These are phyloP conservation scores for Deilephila porcellus DNA, from an alignment of 2,888 invertebrate genomes.

Conservation along the genomic window DNA sequence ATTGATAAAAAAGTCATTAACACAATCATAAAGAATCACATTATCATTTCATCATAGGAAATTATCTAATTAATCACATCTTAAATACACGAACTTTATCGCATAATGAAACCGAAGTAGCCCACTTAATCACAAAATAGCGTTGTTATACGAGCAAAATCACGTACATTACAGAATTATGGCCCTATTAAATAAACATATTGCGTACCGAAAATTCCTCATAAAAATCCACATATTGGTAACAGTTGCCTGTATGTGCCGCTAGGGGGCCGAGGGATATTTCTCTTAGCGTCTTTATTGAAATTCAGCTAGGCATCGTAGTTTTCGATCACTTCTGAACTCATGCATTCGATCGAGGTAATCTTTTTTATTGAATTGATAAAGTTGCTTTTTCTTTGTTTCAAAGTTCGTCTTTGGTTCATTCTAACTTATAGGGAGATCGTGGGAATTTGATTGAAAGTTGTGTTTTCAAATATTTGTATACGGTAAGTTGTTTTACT, in stretches of 20 bases:
- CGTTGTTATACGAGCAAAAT: conserved; percentile 46
- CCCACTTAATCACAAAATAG: conserved; percentile 44
- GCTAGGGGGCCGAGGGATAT: conserved; percentile 62
- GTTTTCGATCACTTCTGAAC: conserved; percentile 52
- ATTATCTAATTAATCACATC: conserved; percentile 8
- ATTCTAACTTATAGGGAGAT: neutral
- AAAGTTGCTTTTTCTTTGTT: conserved; percentile 27
- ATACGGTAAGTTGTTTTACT: too few relatives aligned
- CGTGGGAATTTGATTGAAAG: conserved; percentile 9
- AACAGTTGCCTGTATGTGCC: conserved; percentile 53
- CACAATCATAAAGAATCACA: neutral
- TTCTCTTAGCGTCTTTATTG: conserved; percentile 75
- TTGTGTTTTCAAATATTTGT: neutral
- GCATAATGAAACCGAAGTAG: conserved; percentile 13
- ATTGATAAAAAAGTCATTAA: neutral
- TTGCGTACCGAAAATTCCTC: conserved; percentile 68
- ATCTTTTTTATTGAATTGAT: conserved; percentile 26
- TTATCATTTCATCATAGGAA: neutral
- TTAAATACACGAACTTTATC: conserved; percentile 7
- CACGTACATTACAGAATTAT: conserved; percentile 59
- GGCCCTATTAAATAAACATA: conserved; percentile 72
- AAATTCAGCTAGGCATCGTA: conserved; percentile 72
- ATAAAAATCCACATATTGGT: conserved; percentile 72
- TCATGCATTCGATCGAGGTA: conserved; percentile 18
- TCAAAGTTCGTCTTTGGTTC: neutral